phyloP scores from a whole-genome alignment of 2,113 vertebrate genomes.

The Catharus bicknelli region DNA sequence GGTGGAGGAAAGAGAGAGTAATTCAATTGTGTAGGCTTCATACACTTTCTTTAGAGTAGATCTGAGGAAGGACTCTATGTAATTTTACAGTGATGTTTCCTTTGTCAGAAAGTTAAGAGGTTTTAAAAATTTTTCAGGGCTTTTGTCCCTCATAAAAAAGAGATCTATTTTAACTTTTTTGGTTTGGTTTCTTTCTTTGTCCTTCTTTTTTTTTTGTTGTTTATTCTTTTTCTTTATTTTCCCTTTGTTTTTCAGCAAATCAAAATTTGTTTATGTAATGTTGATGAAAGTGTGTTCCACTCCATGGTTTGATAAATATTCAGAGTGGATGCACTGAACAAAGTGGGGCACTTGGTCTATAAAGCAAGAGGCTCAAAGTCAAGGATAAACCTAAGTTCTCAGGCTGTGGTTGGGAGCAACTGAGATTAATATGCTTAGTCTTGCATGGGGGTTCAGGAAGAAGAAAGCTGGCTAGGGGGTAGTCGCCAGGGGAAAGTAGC shows the following conservation, averaged over 20 bases:
- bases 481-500: background rate
- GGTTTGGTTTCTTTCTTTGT: background rate
- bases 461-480: conserved; percentile 30
- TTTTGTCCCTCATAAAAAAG: background rate
- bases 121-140: background rate
- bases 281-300: conserved; percentile 21
- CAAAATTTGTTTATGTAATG: background rate
- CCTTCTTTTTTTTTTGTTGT: background rate
- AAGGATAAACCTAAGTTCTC: conserved; percentile 3
- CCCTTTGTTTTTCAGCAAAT: background rate
- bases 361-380: conserved; percentile 31
- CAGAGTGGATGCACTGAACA: background rate
- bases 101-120: background rate
- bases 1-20: background rate
- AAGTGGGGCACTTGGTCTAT: conserved; percentile 25
- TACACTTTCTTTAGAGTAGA: background rate
- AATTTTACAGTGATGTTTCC: background rate
- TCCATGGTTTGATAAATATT: conserved; percentile 40
- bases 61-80: background rate
- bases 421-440: conserved; percentile 34
- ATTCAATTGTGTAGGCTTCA: background rate
- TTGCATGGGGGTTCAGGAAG: background rate
- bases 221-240: background rate
- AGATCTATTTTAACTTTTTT: background rate
- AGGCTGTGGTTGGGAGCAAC: background rate